Percentiles rank a stretch among this genome's conserved stretches.
Conservation (phyloP, 2,113 vertebrate genomes). For the Carassius gibelio region DNA sequence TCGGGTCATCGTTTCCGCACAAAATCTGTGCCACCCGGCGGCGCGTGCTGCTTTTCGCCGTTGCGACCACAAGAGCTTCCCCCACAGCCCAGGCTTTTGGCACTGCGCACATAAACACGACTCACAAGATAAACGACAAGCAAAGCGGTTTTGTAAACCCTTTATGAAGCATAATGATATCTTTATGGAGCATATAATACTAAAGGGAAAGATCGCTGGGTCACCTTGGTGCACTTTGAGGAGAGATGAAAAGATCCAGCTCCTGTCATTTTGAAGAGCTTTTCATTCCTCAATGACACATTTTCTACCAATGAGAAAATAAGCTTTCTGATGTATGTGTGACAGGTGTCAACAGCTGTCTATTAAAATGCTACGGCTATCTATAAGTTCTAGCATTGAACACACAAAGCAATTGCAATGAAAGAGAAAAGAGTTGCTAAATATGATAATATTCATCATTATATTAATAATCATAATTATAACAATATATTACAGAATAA, state of each 20-base stretch:
- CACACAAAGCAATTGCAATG: conserved; percentile 96
- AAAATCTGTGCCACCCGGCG: conserved; percentile 4
- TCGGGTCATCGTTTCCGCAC: not conserved
- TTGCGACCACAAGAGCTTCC: conserved; percentile 54
- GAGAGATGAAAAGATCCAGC: conserved; percentile 83
- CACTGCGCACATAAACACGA: conserved; percentile 90
- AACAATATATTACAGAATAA: conserved; percentile 98
- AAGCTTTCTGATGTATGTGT: conserved; percentile 72
- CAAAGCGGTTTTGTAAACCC: conserved; percentile 85
- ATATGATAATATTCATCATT: conserved; percentile 79
- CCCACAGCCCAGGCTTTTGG: conserved; percentile 79
- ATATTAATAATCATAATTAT: conserved; percentile 72
- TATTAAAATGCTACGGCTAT: conserved; percentile 89
- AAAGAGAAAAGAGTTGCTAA: conserved; percentile 91
- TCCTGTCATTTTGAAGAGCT: conserved; percentile 56
- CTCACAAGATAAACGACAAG: conserved; percentile 89
- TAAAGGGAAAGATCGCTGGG: conserved; percentile 85
- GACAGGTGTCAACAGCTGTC: conserved; percentile 89
- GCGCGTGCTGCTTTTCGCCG: not conserved
- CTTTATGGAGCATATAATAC: conserved; percentile 49
- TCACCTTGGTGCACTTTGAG: conserved; percentile 85
- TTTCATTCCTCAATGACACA: conserved; percentile 37
- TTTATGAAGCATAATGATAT: conserved; percentile 86
- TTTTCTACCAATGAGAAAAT: conserved; percentile 80
- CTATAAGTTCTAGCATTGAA: conserved; percentile 91